Evolutionary conservation across 1,140 invertebrate species (phyloP).

Genomic region (Drosophila neocordata): DNA sequence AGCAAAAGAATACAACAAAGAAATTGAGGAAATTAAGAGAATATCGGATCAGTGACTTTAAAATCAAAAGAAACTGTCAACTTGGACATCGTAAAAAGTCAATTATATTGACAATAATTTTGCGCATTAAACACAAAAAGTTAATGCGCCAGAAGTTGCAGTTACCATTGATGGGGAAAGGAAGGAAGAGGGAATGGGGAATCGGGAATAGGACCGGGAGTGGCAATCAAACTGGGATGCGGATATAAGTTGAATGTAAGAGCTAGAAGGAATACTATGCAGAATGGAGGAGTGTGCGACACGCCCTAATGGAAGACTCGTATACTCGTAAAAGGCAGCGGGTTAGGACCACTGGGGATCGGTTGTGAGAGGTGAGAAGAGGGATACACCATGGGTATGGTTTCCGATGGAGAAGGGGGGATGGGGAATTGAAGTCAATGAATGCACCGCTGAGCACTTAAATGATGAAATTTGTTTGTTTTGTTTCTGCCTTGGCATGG

Average conservation of each 20-base stretch:
- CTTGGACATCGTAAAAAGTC: constrained; percentile 69
- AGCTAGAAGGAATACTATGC: not conserved
- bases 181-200: too few relatives aligned
- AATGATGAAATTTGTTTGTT: constrained; percentile 73
- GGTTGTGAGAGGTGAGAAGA: not conserved
- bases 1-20: not conserved
- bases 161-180: not conserved
- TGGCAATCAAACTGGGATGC: not conserved
- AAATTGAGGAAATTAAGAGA: not conserved
- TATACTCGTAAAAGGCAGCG: constrained; percentile 67
- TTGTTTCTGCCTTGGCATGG: constrained; percentile 31
- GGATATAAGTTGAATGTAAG: constrained; percentile 37
- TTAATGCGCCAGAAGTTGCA: constrained; percentile 60
- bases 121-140: constrained; percentile 71
- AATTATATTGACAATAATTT: constrained; percentile 73
- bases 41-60: constrained; percentile 12
- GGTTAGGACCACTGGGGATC: constrained; percentile 28
- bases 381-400: not conserved
- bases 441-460: constrained; percentile 71
- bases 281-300: constrained; percentile 28
- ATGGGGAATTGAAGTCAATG: constrained; percentile 30
- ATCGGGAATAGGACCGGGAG: not conserved
- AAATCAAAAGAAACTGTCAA: constrained; percentile 64
- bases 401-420: constrained; percentile 1
- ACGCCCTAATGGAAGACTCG: constrained; percentile 68